A percentile compares a stretch with the other conserved stretches of the same genome.
phyloP scores from a whole-genome alignment of 2,113 vertebrate species.

The Alethe castanea region DNA sequence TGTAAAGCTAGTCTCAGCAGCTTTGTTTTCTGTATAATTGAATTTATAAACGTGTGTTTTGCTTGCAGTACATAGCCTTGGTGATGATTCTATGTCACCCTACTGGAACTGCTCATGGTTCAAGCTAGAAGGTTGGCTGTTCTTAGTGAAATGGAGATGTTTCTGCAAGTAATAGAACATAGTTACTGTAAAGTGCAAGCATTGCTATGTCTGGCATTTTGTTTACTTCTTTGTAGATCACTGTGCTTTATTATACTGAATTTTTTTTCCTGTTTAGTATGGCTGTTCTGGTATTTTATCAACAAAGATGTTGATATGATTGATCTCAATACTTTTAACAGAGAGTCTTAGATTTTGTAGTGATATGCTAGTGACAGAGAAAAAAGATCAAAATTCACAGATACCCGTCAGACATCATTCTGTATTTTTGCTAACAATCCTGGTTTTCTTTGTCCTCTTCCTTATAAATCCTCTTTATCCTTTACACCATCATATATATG shows the following conservation, averaged over 20 bases:
- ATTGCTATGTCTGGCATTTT: not conserved
- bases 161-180: not conserved
- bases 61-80: not conserved
- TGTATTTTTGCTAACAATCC: not conserved
- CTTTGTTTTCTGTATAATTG: not conserved
- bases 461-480: not conserved
- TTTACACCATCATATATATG: not conserved
- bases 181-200: not conserved
- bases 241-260: not conserved
- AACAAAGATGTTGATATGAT: not conserved
- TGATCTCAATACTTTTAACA: not conserved
- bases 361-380: not conserved
- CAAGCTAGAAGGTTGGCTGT: not conserved
- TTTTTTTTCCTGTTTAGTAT: not conserved
- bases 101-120: fast-evolving
- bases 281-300: not conserved
- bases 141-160: not conserved
- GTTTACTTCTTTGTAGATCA: not conserved
- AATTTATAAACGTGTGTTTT: not conserved
- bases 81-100: not conserved
- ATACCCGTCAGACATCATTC: not conserved
- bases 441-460: not conserved
- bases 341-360: not conserved
- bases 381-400: not conserved
- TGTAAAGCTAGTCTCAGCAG: not conserved